Evolutionary conservation across 2,888 invertebrate species (phyloP).

Genomic region (Andrena haemorrhoa): DNA sequence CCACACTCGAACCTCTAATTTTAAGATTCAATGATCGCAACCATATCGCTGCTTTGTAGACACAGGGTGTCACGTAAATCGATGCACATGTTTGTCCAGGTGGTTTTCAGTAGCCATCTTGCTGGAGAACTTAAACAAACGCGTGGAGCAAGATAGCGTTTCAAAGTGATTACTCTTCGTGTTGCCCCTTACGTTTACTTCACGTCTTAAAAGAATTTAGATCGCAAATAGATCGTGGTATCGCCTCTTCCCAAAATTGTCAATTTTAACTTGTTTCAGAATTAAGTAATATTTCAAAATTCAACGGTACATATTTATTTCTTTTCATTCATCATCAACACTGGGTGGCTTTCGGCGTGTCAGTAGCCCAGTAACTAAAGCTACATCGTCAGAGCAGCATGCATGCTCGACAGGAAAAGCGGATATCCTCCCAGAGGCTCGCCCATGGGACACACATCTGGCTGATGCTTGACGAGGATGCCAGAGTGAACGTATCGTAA

Average conservation of each 20-base stretch:
- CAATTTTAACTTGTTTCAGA: too few relatives aligned
- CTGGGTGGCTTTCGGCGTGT: not conserved
- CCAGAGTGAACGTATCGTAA: constrained; percentile 28
- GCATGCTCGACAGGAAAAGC: constrained; percentile 37
- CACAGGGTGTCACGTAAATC: constrained; percentile 32
- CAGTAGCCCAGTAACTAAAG: constrained; percentile 26
- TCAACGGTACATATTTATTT: too few relatives aligned
- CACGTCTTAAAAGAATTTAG: not conserved
- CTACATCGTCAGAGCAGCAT: not conserved
- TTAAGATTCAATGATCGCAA: not conserved
- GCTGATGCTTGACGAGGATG: constrained; percentile 14
- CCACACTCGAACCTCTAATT: not conserved
- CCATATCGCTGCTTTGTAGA: constrained; percentile 3
- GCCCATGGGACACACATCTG: constrained; percentile 47
- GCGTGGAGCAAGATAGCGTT: not conserved
- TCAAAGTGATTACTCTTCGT: constrained; percentile 12
- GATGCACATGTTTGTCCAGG: constrained; percentile 53
- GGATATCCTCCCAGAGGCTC: constrained; percentile 38
- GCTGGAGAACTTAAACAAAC: constrained; percentile 42
- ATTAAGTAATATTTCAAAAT: too few relatives aligned
- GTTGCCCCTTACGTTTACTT: not conserved
- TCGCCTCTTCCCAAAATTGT: not conserved
- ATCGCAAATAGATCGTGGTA: not conserved
- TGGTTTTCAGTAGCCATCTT: constrained; percentile 38
- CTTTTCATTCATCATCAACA: not conserved